Evolutionary conservation across 2,797 vertebrate species (phyloP).

Genomic region (Geotrypetes seraphini): DNA sequence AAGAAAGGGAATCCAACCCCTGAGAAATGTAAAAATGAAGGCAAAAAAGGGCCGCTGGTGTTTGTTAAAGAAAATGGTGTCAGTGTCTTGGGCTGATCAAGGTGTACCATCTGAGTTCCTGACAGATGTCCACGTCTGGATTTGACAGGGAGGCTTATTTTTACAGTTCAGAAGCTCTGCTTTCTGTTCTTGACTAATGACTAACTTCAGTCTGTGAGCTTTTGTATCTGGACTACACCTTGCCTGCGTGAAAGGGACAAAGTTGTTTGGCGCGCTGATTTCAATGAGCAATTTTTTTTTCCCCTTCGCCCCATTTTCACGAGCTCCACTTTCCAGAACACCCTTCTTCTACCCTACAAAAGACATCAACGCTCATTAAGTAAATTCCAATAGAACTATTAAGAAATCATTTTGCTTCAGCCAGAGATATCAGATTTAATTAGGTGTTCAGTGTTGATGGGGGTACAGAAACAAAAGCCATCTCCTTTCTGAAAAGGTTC

Average conservation of each 20-base stretch:
- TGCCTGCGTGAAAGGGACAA: constrained; percentile 53
- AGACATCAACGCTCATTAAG: constrained; percentile 96
- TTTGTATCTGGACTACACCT: constrained; percentile 59
- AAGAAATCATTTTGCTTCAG: constrained; percentile 72
- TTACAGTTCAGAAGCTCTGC: constrained; percentile 38
- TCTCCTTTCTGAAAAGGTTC: constrained; percentile 79
- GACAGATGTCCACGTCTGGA: constrained; percentile 44
- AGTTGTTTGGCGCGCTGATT: no score
- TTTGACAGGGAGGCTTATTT: constrained; percentile 45
- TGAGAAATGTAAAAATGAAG: constrained; percentile 70
- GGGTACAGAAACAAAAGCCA: constrained; percentile 91
- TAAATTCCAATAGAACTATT: constrained; percentile 89
- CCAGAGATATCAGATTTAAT: constrained; percentile 92
- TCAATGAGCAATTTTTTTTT: no score
- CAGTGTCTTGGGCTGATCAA: constrained; percentile 71
- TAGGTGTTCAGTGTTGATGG: constrained; percentile 89
- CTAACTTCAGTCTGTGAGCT: constrained; percentile 45
- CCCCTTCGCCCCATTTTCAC: constrained; percentile 48
- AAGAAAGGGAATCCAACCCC: constrained; percentile 78
- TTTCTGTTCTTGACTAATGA: constrained; percentile 66
- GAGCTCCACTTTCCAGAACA: constrained; percentile 45
- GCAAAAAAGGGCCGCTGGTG: constrained; percentile 61
- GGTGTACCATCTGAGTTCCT: constrained; percentile 56
- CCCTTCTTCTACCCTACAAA: constrained; percentile 67
- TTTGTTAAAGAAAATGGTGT: constrained; percentile 79